A percentile compares a stretch with the other conserved stretches of the same genome.
phyloP scores from a whole-genome alignment of 2,797 vertebrate genomes.

The Rhabdomys pumilio region DNA sequence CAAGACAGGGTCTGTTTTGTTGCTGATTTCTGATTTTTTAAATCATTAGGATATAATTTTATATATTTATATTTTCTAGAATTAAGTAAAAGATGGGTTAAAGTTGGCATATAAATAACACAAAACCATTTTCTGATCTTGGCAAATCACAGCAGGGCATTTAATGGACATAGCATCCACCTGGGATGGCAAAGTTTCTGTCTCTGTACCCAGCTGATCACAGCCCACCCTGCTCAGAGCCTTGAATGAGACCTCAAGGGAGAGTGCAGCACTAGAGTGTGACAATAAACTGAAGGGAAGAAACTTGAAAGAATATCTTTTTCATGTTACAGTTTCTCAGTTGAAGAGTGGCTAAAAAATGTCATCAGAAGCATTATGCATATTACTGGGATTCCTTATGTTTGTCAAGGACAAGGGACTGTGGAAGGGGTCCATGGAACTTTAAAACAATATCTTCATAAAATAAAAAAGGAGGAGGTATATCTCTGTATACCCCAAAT shows the following conservation, averaged over 20 bases:
- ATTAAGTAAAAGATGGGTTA: slow-evolving; percentile 1
- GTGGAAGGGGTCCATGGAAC: too few species aligned
- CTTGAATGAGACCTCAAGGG: neutral
- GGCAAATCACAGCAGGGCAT: neutral
- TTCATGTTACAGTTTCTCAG: neutral
- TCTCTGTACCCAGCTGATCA: neutral
- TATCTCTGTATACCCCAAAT: too few species aligned
- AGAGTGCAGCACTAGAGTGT: neutral
- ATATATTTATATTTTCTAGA: slow-evolving; percentile 52
- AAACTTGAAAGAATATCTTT: neutral
- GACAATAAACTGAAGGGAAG: neutral
- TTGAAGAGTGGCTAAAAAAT: neutral
- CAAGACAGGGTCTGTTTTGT: neutral
- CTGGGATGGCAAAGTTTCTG: neutral
- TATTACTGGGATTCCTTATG: too few species aligned
- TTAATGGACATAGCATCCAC: neutral
- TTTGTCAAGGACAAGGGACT: too few species aligned
- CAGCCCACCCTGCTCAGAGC: neutral
- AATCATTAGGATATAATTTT: slow-evolving; percentile 42
- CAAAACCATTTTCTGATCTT: slow-evolving; percentile 37
- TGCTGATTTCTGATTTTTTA: slow-evolving; percentile 21
- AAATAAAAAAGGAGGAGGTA: too few species aligned
- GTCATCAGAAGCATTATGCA: neutral
- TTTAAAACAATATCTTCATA: too few species aligned
- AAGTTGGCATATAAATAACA: slow-evolving; percentile 44